Evolutionary conservation across 2,888 invertebrate genomes (phyloP).

Genomic region (Dugesia japonica): DNA sequence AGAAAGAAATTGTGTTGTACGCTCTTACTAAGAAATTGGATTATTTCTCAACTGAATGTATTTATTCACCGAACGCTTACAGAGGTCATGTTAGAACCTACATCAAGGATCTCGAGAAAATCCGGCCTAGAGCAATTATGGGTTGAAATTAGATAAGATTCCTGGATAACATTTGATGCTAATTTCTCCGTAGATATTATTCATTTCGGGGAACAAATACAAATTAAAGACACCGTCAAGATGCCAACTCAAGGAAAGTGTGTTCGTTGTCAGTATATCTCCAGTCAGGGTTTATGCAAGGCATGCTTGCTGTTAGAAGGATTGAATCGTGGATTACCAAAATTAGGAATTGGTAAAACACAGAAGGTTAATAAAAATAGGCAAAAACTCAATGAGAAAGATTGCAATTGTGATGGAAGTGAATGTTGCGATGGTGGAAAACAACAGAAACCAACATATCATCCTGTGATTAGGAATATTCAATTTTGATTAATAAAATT

Average conservation of each 20-base stretch:
- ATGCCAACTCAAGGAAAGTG: conserved; percentile 51
- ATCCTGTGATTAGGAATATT: too few species aligned
- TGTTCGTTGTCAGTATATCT: conserved; percentile 63
- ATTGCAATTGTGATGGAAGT: neutral
- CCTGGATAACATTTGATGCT: neutral
- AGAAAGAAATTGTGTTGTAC: conserved; percentile 94
- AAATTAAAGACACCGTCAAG: neutral
- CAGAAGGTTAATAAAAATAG: conserved; percentile 42
- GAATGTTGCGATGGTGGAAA: neutral
- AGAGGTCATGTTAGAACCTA: conserved; percentile 56
- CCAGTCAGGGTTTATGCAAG: conserved; percentile 83
- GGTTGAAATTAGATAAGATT: conserved; percentile 39
- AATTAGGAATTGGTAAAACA: conserved; percentile 45
- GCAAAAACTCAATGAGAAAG: neutral
- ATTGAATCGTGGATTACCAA: conserved; percentile 68
- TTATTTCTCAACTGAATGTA: conserved; percentile 95
- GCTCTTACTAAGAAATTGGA: conserved; percentile 56
- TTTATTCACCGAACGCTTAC: conserved; percentile 93
- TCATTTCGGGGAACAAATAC: conserved; percentile 22
- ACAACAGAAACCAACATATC: too few species aligned
- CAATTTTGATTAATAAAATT: too few species aligned
- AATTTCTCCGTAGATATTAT: conserved; percentile 12
- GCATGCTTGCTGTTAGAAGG: conserved; percentile 88
- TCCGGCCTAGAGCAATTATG: conserved; percentile 74
- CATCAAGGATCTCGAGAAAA: conserved; percentile 81